Evolutionary conservation across 1,140 invertebrate genomes (phyloP), one percentile per base, ranked within the genome.

Genomic region (Drosophila orosa): DNA sequence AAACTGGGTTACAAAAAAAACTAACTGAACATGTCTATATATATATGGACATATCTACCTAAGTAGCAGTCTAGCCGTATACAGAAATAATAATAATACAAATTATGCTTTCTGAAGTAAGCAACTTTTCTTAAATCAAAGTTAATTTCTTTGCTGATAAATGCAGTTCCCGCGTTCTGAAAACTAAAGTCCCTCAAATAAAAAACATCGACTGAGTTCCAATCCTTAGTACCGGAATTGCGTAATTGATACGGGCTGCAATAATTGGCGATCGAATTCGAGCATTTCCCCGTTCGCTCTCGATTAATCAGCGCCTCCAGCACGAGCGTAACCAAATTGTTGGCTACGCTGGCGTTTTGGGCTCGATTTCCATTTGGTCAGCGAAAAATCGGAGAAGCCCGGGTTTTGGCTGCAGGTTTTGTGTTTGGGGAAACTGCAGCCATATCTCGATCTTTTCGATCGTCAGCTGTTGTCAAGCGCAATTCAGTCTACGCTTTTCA

Each of bases 401-500:
- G 8, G 17, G 50, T 7, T 37, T 27, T 19, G 22, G 17, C 3
- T 17, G n/a, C 9, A 7, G 56, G 5, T 44, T 58, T 45, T 3
- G 10, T 33, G 52, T 55, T 35, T 22, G 27, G 31, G 22, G 22
- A 22, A n/a, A 56, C 22, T 33, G 58, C 40, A 24, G 17, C 24
- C 5, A 33, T 57, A 40, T 55, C 25, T 47, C 35, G 13, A 69
- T 42, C 35, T 58, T 17, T 13, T 22, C 31, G 48, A 42, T 39
- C 22, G 42, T 44, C 35, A 7, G 22, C 56, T 75, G 82, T 87
- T 87, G 83, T 37, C 78, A 86, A 86, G 78, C 78, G 69, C 59
- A 75, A 60, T 72, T 56, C 37, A 57, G 52, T 58, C 63, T 66
- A 61, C 59, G 24, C 33, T 56, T 59, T 71, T 52, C 25, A 37